Base-by-base conservation (phyloP, 2,888 invertebrate genomes). In the Melanchra persicariae region DNA sequence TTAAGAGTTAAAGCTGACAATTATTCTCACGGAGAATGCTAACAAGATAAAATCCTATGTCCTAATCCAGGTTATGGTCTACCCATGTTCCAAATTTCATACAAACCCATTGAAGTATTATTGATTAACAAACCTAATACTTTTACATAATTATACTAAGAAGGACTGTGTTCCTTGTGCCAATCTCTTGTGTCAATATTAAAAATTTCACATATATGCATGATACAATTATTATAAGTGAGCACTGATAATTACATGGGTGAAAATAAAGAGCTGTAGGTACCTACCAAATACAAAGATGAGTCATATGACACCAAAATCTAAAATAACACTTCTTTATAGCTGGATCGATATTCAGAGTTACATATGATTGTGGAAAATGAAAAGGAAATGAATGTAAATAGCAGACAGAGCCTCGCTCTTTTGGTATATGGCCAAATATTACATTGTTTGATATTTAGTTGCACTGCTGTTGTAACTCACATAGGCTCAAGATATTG, bases 191-290 rank as follows among this genome's bases (percentile, higher is more conserved):
- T 26, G 12, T 15, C 40, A 54, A 52, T 43, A 49, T 49, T 47
- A n/a, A 34, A 54, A 65, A 40, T 22, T 22, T 9, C 15, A 30
- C 8, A 22, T 26, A 7, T 57, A 12, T n/a, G 7, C n/a, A 40
- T 74, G 24, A 49, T 52, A 67, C 8, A n/a, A 12, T 19, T 47
- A 69, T 30, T 15, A 37, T 30, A 49, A 43, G 10, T 40, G 24
- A 12, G 34, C 34, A 55, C 47, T 49, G 69, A 66, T 75, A 49
- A 65, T 34, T 19, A 54, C 15, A 51, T n/a, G n/a, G n/a, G 9
- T 51, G 22, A 77, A 77, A 62, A 62, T 62, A 68, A 10, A n/a
- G n/a, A n/a, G 34, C 40, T 45, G 19, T 19, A 45, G 45, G 2
- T 40, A 34, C 26, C 52, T 19, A 30, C n/a, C n/a, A n/a, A n/a